These are phyloP conservation scores for Magallana angulata DNA, from an alignment of 1,140 invertebrate species.

Conservation along the genomic window DNA sequence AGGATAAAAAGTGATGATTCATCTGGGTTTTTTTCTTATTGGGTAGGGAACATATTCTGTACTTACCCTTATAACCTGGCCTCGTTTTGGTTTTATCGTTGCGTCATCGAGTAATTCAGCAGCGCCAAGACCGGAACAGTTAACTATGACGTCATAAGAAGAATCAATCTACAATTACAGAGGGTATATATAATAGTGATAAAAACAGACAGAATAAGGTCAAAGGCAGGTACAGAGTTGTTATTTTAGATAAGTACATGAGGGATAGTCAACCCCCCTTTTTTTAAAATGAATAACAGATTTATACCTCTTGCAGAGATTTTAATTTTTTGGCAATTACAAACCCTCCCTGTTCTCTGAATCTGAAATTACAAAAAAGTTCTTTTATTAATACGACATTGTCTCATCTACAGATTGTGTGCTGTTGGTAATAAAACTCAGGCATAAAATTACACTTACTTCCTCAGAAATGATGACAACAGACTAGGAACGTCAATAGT, in stretches of 20 bases:
- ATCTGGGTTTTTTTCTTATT: no score
- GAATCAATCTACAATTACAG: slow-evolving; percentile 57
- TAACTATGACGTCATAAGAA: slow-evolving; percentile 90
- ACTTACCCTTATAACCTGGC: slow-evolving; percentile 91
- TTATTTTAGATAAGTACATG: not conserved
- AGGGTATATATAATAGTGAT: not conserved
- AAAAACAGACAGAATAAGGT: not conserved
- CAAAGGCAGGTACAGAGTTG: no score
- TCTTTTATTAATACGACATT: no score
- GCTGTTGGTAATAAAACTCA: no score
- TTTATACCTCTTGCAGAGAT: slow-evolving; percentile 13
- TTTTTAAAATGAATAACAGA: not conserved
- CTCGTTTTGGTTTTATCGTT: slow-evolving; percentile 88
- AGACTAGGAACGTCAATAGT: slow-evolving; percentile 9
- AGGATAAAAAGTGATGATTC: no score
- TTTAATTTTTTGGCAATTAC: not conserved
- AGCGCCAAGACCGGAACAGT: slow-evolving; percentile 92
- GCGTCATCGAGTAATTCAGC: slow-evolving; percentile 88
- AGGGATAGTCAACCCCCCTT: not conserved
- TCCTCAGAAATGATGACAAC: not conserved
- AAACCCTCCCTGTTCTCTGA: not conserved
- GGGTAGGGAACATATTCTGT: no score
- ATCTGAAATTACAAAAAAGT: not conserved
- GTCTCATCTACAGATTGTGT: no score
- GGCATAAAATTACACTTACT: not conserved